Evolutionary conservation across 2,113 vertebrate species (phyloP), one percentile per base, ranked within the genome.

Genomic region (Formicarius rufipectus): DNA sequence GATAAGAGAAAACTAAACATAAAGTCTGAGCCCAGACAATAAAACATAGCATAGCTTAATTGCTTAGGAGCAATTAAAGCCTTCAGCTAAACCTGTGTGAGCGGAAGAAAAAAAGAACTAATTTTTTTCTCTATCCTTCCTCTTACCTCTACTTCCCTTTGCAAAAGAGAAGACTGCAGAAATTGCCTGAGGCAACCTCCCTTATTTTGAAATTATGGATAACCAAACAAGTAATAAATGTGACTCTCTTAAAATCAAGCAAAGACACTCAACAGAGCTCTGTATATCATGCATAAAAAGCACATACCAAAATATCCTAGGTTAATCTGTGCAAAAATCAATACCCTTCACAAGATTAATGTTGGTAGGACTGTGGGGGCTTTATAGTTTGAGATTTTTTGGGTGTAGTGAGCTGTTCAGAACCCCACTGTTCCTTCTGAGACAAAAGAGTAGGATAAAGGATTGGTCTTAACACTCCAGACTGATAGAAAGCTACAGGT

Each of bases 71-170:
- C 4, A 90, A 67, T 59, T 59, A 71, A 84, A 58, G 6, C 8
- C 31, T 44, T 71, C 56, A 71, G 18, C 11, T 71, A 81, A 81
- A 73, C 23, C 23, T 52, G 4, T 49, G 31, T 86, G 55, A 88
- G 16, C 1, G 23, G 11, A 33, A 12, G 33, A 1, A 4, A 60
- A 44, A 39, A 67, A 53, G 0, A 47, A 24, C 4, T 2, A 0
- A 20, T 37, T 69, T 68, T 63, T 35, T 39, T 7, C 5, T 53
- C 2, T 45, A 28, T 60, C 15, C 14, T 67, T 90, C 25, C 75
- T 72, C 27, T 77, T 87, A 4, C 12, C 14, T 35, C 20, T 58
- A 19, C 10, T 76, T 89, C 27, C 4, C 13, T 78, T 68, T 69
- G 13, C 53, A 42, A 84, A 73, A 87, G 20, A 69, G 15, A 47